phyloP scores from a whole-genome alignment of 2,113 vertebrate genomes.

The Corynorhinus townsendii region DNA sequence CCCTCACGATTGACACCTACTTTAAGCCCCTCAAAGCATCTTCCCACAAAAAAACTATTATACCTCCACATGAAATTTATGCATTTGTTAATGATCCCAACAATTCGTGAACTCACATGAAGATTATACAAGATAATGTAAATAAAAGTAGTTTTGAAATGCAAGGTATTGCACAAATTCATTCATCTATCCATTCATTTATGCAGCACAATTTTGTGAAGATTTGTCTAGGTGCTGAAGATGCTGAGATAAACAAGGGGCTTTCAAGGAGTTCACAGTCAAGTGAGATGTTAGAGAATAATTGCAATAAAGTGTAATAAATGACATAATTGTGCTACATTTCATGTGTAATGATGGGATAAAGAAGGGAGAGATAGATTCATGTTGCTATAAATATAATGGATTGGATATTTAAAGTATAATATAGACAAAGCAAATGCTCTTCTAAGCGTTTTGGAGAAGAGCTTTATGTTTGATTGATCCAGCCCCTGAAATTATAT shows the following conservation, averaged over 20 bases:
- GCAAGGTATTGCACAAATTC: background rate
- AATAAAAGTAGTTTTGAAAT: background rate
- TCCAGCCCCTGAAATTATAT: background rate
- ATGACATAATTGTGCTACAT: background rate
- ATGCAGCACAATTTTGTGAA: background rate
- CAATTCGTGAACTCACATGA: background rate
- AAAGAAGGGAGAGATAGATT: background rate
- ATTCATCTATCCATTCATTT: background rate
- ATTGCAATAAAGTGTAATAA: background rate
- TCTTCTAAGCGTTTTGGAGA: background rate
- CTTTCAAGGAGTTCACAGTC: background rate
- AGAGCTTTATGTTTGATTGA: background rate
- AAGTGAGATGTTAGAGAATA: background rate
- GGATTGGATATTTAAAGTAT: background rate
- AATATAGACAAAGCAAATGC: background rate
- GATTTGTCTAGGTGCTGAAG: background rate
- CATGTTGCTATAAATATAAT: background rate
- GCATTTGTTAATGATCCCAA: background rate
- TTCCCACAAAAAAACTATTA: background rate
- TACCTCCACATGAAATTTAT: background rate
- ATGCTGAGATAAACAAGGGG: background rate
- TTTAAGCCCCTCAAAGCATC: background rate
- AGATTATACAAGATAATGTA: background rate
- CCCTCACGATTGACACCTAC: background rate
- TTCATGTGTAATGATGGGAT: background rate